Conservation (phyloP, 2,113 vertebrate species). For the Hippotragus niger region DNA sequence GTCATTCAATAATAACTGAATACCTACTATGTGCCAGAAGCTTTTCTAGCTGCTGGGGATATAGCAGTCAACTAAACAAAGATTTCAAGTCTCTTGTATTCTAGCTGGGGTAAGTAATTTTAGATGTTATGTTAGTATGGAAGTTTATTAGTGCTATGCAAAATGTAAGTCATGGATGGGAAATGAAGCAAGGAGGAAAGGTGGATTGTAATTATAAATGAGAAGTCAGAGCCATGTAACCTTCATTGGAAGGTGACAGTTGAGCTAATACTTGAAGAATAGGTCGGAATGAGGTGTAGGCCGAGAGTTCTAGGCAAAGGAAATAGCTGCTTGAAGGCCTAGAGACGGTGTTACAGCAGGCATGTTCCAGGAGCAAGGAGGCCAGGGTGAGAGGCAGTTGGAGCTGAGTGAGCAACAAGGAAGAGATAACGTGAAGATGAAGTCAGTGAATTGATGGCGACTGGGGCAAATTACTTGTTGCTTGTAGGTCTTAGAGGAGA, state of each 20-base stretch:
- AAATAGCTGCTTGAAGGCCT: background rate
- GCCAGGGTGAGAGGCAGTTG: too few relatives aligned
- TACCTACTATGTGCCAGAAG: background rate
- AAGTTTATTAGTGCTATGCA: background rate
- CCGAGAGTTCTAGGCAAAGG: background rate
- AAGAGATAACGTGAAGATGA: fast-evolving
- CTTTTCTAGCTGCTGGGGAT: background rate
- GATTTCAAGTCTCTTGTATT: background rate
- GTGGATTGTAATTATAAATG: background rate
- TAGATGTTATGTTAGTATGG: background rate
- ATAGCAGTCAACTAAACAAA: background rate
- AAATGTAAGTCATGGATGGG: background rate
- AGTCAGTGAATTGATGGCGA: background rate
- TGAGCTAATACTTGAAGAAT: background rate
- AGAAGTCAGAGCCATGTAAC: background rate
- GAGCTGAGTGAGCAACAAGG: background rate
- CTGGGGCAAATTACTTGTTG: background rate
- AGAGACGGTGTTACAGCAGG: background rate
- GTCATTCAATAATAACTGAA: background rate
- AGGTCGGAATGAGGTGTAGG: too few relatives aligned
- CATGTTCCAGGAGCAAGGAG: background rate
- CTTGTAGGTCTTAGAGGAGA: background rate
- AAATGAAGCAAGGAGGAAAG: background rate
- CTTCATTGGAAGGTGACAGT: background rate
- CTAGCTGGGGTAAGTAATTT: background rate